Base-by-base conservation (phyloP, 2,797 vertebrate species). In the Odontamblyopus rebecca region DNA sequence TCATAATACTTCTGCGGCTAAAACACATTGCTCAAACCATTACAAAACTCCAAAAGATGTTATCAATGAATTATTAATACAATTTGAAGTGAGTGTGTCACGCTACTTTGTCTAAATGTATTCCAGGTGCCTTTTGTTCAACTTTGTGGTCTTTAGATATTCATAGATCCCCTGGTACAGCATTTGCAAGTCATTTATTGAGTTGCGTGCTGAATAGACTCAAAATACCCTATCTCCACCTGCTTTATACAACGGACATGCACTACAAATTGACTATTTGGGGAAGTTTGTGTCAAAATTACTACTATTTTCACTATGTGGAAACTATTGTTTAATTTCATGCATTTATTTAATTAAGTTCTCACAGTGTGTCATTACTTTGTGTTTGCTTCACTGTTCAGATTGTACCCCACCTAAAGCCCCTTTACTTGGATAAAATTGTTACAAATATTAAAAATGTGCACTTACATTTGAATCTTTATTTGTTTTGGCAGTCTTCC, bases 211-310 rank as follows among this genome's bases (percentile, higher is more conserved):
- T 38, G 73, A 74, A 62, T 67, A 61, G 69, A 74, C 81, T 82
- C 59, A 27, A 16, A 68, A 66, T 82, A 74, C 75, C 70, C 61
- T 67, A 51, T 67, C 65, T 75, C 72, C 62, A 71, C 73, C 69
- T 71, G 65, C 53, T 68, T 48, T 48, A 48, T 48, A 48, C 44
- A 48, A 48, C 4, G 13, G 54, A 26, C 54, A 26, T 23, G 23
- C 54, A 4, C 4, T 13, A 26, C 23, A 23, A 57, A 57, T 57
- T 12, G 23, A 26, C 23, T 5, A 57, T 9, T 57, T 11, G 19
- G 8, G 8, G 8, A n/a, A 23, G 1, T 27, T 57, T 57, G 23
- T 23, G 19, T n/a, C 19, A 9, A 54, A 54, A 54, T 54, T 6
- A 54, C 19, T 48, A 48, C 44, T 48, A 48, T 15, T 13, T 44